These are phyloP conservation scores for Spongilla lacustris DNA, from an alignment of 37 sponge, comb jelly and placozoan genomes.

Conservation along the genomic window DNA sequence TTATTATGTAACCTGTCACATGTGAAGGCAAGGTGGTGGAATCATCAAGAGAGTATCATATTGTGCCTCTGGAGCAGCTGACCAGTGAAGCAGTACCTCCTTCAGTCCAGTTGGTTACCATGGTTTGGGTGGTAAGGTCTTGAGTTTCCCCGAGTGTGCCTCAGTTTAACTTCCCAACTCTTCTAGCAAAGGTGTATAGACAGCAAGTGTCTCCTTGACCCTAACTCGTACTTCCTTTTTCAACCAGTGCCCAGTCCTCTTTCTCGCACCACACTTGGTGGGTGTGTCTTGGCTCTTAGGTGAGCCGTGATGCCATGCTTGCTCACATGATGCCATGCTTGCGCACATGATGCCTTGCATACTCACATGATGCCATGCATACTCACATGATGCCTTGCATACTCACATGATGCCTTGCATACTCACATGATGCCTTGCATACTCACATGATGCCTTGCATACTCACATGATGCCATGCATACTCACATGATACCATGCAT, in stretches of 20 bases:
- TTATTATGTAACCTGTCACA: not conserved
- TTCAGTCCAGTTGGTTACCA: constrained; percentile 23
- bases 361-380: not conserved
- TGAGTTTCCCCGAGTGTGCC: not conserved
- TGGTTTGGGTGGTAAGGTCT: constrained; percentile 53
- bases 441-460: not conserved
- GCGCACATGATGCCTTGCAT: not conserved
- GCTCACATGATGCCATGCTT: not conserved
- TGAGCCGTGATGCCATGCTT: not conserved
- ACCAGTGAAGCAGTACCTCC: not conserved
- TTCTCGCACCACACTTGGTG: constrained; percentile 30
- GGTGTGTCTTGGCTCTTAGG: constrained; percentile 71
- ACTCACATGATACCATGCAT: not conserved
- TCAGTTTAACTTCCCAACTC: not conserved
- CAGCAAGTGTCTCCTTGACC: constrained; percentile 32
- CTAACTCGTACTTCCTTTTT: constrained; percentile 68
- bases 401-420: not conserved
- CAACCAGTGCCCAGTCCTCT: constrained; percentile 55
- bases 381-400: not conserved
- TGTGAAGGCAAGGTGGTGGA: constrained; percentile 15
- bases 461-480: not conserved
- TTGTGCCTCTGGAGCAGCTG: constrained; percentile 44
- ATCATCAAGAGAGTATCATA: not conserved
- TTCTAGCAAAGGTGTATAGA: constrained; percentile 54
- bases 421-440: not conserved